Evolutionary conservation across 2,888 invertebrate genomes (phyloP), one percentile per base, ranked within the genome.

Genomic region (Blomia tropicalis): DNA sequence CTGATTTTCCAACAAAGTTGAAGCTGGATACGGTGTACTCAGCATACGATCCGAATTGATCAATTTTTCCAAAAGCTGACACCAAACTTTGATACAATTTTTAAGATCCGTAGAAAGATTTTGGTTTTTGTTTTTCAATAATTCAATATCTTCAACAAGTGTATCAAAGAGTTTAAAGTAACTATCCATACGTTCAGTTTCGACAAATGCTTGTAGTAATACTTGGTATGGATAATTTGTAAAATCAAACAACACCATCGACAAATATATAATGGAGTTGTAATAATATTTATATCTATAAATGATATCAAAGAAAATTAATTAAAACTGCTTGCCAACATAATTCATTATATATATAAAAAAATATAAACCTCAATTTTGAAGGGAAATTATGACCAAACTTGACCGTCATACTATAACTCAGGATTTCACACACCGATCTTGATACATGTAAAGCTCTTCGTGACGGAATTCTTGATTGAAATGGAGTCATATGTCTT

Each of bases 151-250:
- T 14, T n/a, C 14, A n/a, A 17, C 41, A 41, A 41, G n/a, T 41
- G 76, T 76, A 58, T 78, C 78, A 71, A 85, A 85, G 65, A 84
- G 82, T 64, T 71, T 71, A 68, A 78, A 86, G 68, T 85, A 82
- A 1, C 83, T 83, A 66, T 80, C 78, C 63, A 83, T 79, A 0
- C 85, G 85, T 14, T 83, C 83, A 63, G 82, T 78, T 27, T 80
- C 78, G 1, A 84, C 80, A 71, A 87, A 87, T 70, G 85, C 83
- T 66, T 85, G 83, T 59, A 87, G 76, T 85, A 87, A 86, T 53
- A 87, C 73, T 72, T 87, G 86, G 71, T 86, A 87, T 0, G 87
- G 85, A 72, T 82, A 82, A 63, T 85, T 81, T 73, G 85, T 85
- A 70, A 87, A 87, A 71, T 87, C 87, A 71, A 87, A 87, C 14